Percentiles rank a stretch among this genome's conserved stretches.
phyloP scores from a whole-genome alignment of 1,140 invertebrate genomes.

The Heterodera carotae region DNA sequence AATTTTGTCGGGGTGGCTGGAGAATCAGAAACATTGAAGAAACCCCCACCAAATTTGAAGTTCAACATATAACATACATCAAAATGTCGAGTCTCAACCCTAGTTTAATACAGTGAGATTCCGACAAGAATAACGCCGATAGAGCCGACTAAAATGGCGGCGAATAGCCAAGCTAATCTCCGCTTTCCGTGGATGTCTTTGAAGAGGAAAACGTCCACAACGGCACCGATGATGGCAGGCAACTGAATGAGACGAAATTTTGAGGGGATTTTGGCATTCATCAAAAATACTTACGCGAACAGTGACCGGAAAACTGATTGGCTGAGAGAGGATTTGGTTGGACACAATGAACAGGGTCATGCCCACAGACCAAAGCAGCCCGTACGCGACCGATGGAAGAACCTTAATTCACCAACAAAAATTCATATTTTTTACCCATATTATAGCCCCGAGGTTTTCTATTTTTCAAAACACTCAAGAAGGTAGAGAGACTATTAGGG shows the following conservation, averaged over 20 bases:
- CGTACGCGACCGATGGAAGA: slow-evolving; percentile 56
- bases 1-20: too few relatives aligned
- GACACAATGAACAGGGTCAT: slow-evolving; percentile 59
- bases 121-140: slow-evolving; percentile 42
- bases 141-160: slow-evolving; percentile 13
- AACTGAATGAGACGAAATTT: slow-evolving; percentile 36
- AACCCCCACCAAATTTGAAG: too few relatives aligned
- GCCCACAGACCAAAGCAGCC: slow-evolving; percentile 54
- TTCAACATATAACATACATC: too few relatives aligned
- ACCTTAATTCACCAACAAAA: too few relatives aligned
- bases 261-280: too few relatives aligned
- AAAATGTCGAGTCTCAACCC: not conserved
- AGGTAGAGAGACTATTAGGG: too few relatives aligned
- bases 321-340: slow-evolving; percentile 51
- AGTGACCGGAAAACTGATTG: slow-evolving; percentile 58
- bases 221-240: slow-evolving; percentile 58
- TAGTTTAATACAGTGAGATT: slow-evolving; percentile 30
- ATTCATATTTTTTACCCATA: too few relatives aligned
- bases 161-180: not conserved
- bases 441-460: too few relatives aligned
- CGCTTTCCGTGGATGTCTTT: slow-evolving; percentile 40
- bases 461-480: too few relatives aligned
- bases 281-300: slow-evolving; percentile 44
- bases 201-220: slow-evolving; percentile 52
- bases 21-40: too few relatives aligned